Base-by-base conservation (phyloP, 2,888 invertebrate genomes). In the Glaucopsyche alexis region DNA sequence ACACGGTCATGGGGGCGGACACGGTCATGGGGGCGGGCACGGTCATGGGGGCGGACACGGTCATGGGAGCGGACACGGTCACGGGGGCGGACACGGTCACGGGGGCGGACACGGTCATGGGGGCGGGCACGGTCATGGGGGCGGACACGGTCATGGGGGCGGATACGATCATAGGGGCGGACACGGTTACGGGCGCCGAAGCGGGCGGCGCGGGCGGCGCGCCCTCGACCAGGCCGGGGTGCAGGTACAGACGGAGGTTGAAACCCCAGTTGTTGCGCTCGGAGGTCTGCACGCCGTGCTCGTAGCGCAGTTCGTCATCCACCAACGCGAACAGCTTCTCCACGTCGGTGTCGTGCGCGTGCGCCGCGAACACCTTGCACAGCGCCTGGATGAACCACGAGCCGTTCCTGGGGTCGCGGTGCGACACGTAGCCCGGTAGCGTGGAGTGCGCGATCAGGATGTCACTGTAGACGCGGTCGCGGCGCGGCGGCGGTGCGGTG, bases 361-460 rank as follows among this genome's bases (percentile, higher is more conserved):
- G 91, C 78, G 91, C 87, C 77, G 95, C 94, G 84, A 96, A 94
- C 79, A 94, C 93, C 78, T 94, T 85, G 85, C 96, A 96, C 79
- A 96, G 88, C 76, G 91, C 91, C 84, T 95, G 94, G 79, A 96
- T 95, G 86, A 95, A 96, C 96, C 96, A 96, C 65, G 95, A 95
- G 38, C 96, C 96, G 8, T 80, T 78, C 42, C 84, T 76, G 7
- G 84, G 81, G 86, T 96, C 94, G 74, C 96, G 93, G 81, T 94
- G 91, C 0, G 96, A 94, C 77, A 91, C 90, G 81, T 90, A 94
- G 5, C 95, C 95, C 73, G 94, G 94, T 65, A 95, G 85, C 4
- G 95, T 95, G 71, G 95, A 95, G 87, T 94, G 94, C 70, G 95
- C 95, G 76, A 96, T 93, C 50, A 96, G 88, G 74, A 95, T 94